phyloP scores from a whole-genome alignment of 2,888 invertebrate genomes.

The Seira ritae region DNA sequence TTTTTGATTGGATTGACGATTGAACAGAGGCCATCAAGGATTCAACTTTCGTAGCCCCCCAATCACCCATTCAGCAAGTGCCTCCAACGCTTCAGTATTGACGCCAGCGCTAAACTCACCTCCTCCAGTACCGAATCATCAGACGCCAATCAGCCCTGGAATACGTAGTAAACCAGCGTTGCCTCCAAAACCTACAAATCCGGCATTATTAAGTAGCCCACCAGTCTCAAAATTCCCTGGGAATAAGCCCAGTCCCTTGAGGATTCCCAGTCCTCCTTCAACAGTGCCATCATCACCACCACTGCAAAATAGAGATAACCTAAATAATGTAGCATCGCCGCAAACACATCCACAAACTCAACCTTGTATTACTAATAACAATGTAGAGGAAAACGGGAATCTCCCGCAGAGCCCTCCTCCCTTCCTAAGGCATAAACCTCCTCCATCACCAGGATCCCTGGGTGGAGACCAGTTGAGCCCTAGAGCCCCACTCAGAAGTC shows the following conservation, averaged over 20 bases:
- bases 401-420: slow-evolving; percentile 33
- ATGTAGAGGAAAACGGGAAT: slow-evolving; percentile 33
- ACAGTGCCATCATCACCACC: background rate
- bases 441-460: slow-evolving; percentile 30
- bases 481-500: slow-evolving; percentile 18
- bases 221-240: slow-evolving; percentile 41
- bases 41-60: background rate
- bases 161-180: slow-evolving; percentile 64
- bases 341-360: background rate
- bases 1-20: background rate
- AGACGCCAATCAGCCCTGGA: slow-evolving; percentile 4
- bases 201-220: slow-evolving; percentile 26
- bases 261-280: slow-evolving; percentile 2
- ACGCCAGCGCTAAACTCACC: slow-evolving; percentile 20
- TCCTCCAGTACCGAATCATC: slow-evolving; percentile 10
- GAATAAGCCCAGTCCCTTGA: slow-evolving; percentile 15
- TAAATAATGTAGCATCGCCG: background rate
- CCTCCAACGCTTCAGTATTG: background rate
- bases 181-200: slow-evolving; percentile 69
- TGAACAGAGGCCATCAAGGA: background rate
- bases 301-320: slow-evolving; percentile 9
- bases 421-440: slow-evolving; percentile 48
- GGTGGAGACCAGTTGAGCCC: slow-evolving; percentile 34
- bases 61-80: slow-evolving; percentile 7
- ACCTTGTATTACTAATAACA: too few species aligned